Evolutionary conservation across 2,113 vertebrate genomes (phyloP).

Genomic region (Catharus minimus): DNA sequence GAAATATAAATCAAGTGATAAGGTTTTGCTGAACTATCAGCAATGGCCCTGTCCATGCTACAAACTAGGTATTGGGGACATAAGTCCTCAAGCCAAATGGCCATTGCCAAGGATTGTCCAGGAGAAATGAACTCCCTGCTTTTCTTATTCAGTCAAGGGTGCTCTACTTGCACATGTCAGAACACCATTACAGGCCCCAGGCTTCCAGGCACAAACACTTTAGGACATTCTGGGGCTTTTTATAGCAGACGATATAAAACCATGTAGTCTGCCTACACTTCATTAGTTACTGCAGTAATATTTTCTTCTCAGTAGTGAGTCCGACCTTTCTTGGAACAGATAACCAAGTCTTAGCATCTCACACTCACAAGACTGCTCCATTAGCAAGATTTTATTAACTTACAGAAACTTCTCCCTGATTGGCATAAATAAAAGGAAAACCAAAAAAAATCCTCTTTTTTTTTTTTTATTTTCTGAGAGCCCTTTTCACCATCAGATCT

Average conservation of each 20-base stretch:
- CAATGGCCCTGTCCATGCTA: neutral
- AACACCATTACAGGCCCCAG: neutral
- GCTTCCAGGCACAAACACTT: neutral
- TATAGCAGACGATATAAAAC: conserved; percentile 10
- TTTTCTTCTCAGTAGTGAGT: neutral
- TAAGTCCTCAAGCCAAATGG: neutral
- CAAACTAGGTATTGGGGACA: neutral
- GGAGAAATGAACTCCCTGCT: neutral
- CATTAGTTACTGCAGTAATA: neutral
- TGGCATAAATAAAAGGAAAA: neutral
- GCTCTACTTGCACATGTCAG: neutral
- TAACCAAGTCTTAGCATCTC: neutral
- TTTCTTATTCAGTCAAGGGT: neutral
- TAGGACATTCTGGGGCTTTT: neutral
- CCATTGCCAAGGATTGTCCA: neutral
- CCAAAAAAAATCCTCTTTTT: neutral
- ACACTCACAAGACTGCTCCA: neutral
- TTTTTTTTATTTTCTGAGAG: neutral
- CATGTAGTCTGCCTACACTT: neutral
- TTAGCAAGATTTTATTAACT: neutral
- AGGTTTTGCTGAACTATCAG: neutral
- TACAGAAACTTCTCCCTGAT: neutral
- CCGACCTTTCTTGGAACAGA: neutral
- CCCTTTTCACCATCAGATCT: neutral
- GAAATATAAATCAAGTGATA: neutral